These are phyloP conservation scores for Sicus ferrugineus DNA, from an alignment of 2,888 invertebrate genomes.

Conservation along the genomic window DNA sequence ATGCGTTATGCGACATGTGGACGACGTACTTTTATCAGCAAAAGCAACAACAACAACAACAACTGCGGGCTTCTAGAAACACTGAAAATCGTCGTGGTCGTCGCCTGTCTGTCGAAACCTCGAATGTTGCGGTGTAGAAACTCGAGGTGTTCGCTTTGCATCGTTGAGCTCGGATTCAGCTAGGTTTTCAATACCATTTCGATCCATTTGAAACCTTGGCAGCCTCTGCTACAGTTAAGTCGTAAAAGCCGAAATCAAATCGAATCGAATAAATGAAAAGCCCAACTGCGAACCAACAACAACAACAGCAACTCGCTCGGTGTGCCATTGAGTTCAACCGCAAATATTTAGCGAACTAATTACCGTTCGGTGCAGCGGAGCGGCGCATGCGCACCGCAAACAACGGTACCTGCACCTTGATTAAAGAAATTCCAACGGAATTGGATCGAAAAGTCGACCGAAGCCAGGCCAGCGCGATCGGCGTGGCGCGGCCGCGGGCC, in stretches of 20 bases:
- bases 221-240: constrained; percentile 18
- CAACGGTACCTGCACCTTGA: constrained; percentile 49
- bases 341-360: constrained; percentile 38
- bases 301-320: constrained; percentile 1
- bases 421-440: constrained; percentile 52
- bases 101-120: constrained; percentile 2
- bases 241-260: background rate
- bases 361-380: constrained; percentile 37
- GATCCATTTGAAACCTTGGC: constrained; percentile 30
- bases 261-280: background rate
- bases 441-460: constrained; percentile 44
- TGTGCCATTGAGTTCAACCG: constrained; percentile 27
- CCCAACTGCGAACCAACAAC: background rate
- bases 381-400: constrained; percentile 34
- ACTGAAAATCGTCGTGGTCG: background rate
- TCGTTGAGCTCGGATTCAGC: constrained; percentile 18
- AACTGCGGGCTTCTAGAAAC: background rate
- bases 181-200: constrained; percentile 27
- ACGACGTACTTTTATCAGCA: background rate
- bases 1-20: background rate
- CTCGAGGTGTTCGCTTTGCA: constrained; percentile 18
- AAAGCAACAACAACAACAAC: constrained; percentile 4
- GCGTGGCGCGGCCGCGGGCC: background rate
- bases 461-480: background rate
- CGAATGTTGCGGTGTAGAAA: constrained; percentile 7